Conservation (phyloP, 2,888 invertebrate genomes). For the Cecidostiba fungosa region DNA sequence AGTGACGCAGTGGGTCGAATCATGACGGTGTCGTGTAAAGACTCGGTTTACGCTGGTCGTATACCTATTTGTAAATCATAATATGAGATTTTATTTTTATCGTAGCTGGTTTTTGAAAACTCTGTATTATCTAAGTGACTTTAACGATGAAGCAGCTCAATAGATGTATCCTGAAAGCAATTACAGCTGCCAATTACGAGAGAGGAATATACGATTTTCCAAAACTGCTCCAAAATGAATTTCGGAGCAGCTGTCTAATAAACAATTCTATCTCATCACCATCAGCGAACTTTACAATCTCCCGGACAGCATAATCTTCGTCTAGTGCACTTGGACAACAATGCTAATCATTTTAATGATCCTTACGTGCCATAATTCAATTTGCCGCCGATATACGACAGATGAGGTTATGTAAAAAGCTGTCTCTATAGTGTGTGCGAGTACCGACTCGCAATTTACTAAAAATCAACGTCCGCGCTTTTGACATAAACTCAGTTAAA, state of each 20-base stretch:
- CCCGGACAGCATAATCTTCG: background rate
- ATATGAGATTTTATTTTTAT: background rate
- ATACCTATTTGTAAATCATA: too few relatives aligned
- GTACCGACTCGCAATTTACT: background rate
- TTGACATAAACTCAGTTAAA: background rate
- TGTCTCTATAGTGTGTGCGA: background rate
- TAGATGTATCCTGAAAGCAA: background rate
- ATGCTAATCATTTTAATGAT: constrained; percentile 56
- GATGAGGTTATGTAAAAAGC: constrained; percentile 38
- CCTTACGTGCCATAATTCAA: constrained; percentile 52
- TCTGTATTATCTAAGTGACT: background rate
- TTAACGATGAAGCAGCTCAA: background rate
- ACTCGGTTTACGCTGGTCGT: background rate
- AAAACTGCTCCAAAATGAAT: constrained; percentile 19
- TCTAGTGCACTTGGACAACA: background rate
- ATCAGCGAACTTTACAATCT: background rate
- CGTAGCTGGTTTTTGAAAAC: too few relatives aligned
- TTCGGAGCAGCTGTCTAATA: constrained; percentile 7
- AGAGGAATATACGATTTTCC: background rate
- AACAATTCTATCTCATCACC: background rate
- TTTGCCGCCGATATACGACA: constrained; percentile 29
- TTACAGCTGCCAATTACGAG: background rate
- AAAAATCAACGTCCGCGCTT: background rate
- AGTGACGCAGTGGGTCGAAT: background rate
- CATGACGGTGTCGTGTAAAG: background rate